Conservation (phyloP, 2,113 vertebrate genomes). For the Excalfactoria chinensis region DNA sequence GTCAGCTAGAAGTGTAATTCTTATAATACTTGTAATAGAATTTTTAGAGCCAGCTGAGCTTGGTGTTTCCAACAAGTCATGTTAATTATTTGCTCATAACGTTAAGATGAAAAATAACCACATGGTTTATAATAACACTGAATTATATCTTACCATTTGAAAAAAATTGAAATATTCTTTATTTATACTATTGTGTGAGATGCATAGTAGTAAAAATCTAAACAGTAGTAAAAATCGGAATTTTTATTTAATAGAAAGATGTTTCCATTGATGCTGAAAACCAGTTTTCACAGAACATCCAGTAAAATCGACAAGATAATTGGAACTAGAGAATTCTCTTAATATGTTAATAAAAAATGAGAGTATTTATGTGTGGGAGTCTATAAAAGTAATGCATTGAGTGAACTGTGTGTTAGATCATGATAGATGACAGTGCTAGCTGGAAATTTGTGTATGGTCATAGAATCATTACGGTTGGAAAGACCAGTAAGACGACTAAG, state of each 20-base stretch:
- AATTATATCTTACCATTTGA: background rate
- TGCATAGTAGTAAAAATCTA: background rate
- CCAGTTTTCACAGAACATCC: background rate
- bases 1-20: background rate
- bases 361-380: background rate
- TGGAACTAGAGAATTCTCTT: background rate
- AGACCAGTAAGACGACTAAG: too few species aligned
- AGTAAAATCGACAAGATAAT: background rate
- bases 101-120: background rate
- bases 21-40: background rate
- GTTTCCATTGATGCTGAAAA: background rate
- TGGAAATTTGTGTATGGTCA: background rate
- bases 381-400: background rate
- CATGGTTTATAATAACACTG: background rate
- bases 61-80: background rate
- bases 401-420: background rate
- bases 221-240: background rate
- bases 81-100: background rate
- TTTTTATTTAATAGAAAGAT: background rate
- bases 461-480: too few species aligned
- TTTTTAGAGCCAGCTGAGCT: background rate
- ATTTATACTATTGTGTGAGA: background rate
- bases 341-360: background rate
- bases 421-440: background rate
- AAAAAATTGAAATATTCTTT: background rate